phyloP scores from a whole-genome alignment of 2,113 vertebrate genomes.

The Amblyornis subalaris region DNA sequence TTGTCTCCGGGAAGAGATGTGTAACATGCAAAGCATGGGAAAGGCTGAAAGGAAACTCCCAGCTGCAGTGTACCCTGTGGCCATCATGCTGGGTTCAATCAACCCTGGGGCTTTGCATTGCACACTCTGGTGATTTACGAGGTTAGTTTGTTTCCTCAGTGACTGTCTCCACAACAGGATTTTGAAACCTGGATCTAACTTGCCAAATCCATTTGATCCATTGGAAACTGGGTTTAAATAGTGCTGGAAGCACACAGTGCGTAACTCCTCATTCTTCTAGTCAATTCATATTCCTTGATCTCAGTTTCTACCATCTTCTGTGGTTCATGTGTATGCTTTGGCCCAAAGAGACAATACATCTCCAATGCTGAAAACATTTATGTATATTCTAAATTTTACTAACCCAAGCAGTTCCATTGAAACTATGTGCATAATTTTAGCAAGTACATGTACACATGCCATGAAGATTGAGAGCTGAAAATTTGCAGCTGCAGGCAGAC shows the following conservation, averaged over 20 bases:
- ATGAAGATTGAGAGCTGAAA: background rate
- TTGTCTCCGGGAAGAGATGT: background rate
- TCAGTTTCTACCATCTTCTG: background rate
- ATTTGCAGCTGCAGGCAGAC: background rate
- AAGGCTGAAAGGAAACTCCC: background rate
- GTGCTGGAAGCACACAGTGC: background rate
- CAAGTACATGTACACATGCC: background rate
- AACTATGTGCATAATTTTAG: background rate
- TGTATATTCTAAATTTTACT: background rate
- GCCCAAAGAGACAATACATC: background rate
- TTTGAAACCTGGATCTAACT: slow-evolving; percentile 5
- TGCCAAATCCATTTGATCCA: slow-evolving; percentile 12
- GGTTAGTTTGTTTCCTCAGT: background rate
- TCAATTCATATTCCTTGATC: background rate
- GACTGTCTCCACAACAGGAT: background rate
- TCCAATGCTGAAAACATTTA: background rate
- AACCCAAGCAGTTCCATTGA: background rate
- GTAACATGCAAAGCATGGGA: background rate
- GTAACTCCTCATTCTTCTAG: background rate
- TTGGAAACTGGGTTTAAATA: background rate
- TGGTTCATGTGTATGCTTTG: slow-evolving; percentile 1
- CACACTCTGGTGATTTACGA: background rate
- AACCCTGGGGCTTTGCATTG: background rate
- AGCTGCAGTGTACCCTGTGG: background rate
- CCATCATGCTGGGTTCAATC: background rate